Evolutionary conservation across 1,140 invertebrate species (phyloP).

Genomic region (Drosophila pandora): DNA sequence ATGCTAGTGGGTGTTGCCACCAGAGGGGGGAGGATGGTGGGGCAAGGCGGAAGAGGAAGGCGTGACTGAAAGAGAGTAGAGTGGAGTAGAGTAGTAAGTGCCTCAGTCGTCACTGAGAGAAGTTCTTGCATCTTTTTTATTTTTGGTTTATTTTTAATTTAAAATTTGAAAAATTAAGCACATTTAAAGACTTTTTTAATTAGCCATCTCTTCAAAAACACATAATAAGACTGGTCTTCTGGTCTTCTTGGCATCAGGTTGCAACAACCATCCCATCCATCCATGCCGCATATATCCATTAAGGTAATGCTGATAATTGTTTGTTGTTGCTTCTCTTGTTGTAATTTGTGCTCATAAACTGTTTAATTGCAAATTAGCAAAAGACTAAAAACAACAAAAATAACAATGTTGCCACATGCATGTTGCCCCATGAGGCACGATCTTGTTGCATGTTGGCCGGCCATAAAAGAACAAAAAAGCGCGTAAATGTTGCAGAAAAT

Average conservation of each 20-base stretch:
- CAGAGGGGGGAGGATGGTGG: not conserved
- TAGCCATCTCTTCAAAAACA: not conserved
- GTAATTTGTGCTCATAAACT: constrained; percentile 78
- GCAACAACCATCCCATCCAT: no score
- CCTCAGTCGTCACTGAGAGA: constrained; percentile 4
- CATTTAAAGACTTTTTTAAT: no score
- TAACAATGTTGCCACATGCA: constrained; percentile 37
- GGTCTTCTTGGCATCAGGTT: no score
- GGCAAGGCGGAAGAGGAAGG: constrained; percentile 24
- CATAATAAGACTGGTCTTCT: no score
- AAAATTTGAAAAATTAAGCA: no score
- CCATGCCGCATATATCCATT: constrained; percentile 23
- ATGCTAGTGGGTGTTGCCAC: constrained; percentile 1
- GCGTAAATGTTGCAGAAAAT: constrained; percentile 64
- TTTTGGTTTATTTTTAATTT: not conserved
- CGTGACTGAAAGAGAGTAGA: not conserved
- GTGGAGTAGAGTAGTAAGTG: constrained; percentile 7
- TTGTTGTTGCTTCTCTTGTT: constrained; percentile 47
- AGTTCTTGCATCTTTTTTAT: not conserved
- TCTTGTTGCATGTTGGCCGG: constrained; percentile 65
- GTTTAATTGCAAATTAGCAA: constrained; percentile 80
- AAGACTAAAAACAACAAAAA: constrained; percentile 41
- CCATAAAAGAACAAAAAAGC: constrained; percentile 48
- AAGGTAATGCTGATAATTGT: constrained; percentile 46
- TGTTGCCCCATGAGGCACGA: not conserved